These are phyloP conservation scores for Gasterosteus aculeatus DNA, from an alignment of 2,113 vertebrate genomes.

Conservation along the genomic window DNA sequence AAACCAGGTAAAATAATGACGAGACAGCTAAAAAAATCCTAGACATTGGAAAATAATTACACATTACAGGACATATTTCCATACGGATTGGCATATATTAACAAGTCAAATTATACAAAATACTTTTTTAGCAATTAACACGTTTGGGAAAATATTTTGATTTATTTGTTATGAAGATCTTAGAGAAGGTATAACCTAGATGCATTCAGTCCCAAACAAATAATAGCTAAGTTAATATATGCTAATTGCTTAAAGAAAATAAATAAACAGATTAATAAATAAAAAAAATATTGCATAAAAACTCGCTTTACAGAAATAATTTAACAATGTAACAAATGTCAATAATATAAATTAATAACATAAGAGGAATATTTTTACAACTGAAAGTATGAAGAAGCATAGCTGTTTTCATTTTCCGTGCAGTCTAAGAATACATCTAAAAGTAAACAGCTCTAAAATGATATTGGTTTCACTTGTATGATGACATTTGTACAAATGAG, in stretches of 20 bases:
- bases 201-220: conserved; percentile 74
- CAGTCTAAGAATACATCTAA: conserved; percentile 81
- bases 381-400: conserved; percentile 59
- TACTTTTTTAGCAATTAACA: conserved; percentile 76
- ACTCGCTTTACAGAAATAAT: conserved; percentile 50
- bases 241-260: conserved; percentile 55
- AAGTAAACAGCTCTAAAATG: conserved; percentile 81
- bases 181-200: conserved; percentile 70
- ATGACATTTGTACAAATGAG: conserved; percentile 81
- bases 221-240: conserved; percentile 52
- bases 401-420: conserved; percentile 73
- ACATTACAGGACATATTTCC: conserved; percentile 77
- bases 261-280: conserved; percentile 58
- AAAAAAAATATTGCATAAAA: conserved; percentile 58
- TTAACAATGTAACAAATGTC: conserved; percentile 62
- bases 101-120: conserved; percentile 83
- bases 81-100: conserved; percentile 79
- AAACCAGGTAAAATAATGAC: conserved; percentile 75
- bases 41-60: conserved; percentile 73
- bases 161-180: conserved; percentile 77
- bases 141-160: conserved; percentile 79
- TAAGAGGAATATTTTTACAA: conserved; percentile 42
- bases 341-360: conserved; percentile 44
- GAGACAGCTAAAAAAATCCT: conserved; percentile 69
- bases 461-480: conserved; percentile 75